Conservation (phyloP, 2,888 invertebrate genomes). For the Hyposoter dolosus region DNA sequence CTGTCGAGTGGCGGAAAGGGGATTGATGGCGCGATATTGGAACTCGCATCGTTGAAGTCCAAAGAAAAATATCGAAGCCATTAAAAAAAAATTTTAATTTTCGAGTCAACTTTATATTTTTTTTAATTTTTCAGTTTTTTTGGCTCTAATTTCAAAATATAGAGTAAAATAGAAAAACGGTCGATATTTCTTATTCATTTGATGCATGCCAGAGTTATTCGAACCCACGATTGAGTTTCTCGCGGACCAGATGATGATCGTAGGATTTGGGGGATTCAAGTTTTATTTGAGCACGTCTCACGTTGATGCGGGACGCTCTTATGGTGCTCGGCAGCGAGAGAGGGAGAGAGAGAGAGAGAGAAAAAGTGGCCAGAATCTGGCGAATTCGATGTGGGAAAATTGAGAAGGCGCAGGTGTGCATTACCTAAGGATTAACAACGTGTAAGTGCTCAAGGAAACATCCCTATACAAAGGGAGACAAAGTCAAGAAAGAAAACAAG, state of each 20-base stretch:
- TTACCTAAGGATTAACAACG: constrained; percentile 42
- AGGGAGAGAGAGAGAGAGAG: constrained; percentile 4
- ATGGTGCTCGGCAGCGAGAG: background rate
- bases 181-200: too few species aligned
- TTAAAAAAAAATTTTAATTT: too few species aligned
- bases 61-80: too few species aligned
- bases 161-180: too few species aligned
- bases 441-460: constrained; percentile 25
- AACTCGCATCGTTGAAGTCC: too few species aligned
- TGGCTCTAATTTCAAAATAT: too few species aligned
- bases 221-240: background rate
- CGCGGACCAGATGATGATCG: background rate
- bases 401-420: constrained; percentile 73
- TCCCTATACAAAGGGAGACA: background rate
- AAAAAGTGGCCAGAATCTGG: constrained; percentile 45
- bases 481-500: background rate
- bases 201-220: background rate
- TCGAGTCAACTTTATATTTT: too few species aligned
- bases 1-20: too few species aligned
- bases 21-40: too few species aligned
- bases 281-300: constrained; percentile 5
- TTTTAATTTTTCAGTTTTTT: too few species aligned
- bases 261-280: background rate
- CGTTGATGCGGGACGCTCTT: background rate
- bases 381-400: constrained; percentile 70